phyloP scores from a whole-genome alignment of 2,888 invertebrate genomes.

The Gortyna flavago region DNA sequence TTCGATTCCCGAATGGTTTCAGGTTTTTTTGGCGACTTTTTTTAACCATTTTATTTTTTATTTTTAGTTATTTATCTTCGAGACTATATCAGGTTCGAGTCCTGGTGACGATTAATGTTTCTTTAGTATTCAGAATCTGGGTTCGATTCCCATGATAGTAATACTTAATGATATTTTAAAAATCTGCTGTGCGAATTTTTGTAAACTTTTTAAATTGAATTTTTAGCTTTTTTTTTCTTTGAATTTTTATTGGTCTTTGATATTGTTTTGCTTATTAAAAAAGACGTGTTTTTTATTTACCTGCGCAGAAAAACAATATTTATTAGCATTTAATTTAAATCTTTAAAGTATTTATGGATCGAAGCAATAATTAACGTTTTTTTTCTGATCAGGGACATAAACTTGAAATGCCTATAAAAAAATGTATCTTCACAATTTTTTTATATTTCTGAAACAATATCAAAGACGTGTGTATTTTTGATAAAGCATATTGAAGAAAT shows the following conservation, averaged over 20 bases:
- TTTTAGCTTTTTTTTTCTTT: conserved; percentile 31
- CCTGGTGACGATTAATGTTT: conserved; percentile 21
- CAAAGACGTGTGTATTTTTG: conserved; percentile 42
- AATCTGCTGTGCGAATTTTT: conserved; percentile 49
- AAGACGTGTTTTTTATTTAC: neutral
- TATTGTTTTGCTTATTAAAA: conserved; percentile 35
- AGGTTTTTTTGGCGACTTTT: conserved; percentile 14
- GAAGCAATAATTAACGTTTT: neutral
- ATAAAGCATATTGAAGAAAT: conserved; percentile 31
- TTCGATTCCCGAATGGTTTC: conserved; percentile 43
- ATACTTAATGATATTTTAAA: neutral
- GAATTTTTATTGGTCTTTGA: conserved; percentile 47
- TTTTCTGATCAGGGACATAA: neutral
- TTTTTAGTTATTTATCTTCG: neutral
- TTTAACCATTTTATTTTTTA: neutral
- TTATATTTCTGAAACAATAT: conserved; percentile 21
- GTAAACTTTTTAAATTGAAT: conserved; percentile 1
- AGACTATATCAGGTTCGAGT: conserved; percentile 44
- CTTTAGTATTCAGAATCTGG: conserved; percentile 4
- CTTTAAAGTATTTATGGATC: neutral
- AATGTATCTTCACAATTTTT: neutral
- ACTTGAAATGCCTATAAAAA: neutral
- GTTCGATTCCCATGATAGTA: conserved; percentile 48
- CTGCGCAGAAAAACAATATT: conserved; percentile 6
- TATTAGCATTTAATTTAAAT: neutral